Percentiles rank a stretch among this genome's conserved stretches.
phyloP scores from a whole-genome alignment of 2,888 invertebrate species.

The Ptychoptera albimana region DNA sequence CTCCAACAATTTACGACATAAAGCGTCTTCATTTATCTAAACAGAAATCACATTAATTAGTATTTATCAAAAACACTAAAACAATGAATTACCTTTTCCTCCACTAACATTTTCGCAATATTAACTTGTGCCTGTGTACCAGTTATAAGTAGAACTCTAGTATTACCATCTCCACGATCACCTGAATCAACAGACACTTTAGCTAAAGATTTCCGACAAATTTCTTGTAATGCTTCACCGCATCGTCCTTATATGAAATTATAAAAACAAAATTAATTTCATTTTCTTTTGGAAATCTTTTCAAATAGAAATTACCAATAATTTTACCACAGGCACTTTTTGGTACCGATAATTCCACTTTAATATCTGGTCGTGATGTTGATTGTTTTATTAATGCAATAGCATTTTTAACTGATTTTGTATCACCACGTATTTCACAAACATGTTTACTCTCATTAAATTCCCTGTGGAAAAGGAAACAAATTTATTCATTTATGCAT shows the following conservation, averaged over 20 bases:
- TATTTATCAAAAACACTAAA: too few species aligned
- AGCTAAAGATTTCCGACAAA: conserved; percentile 55
- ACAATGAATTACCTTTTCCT: conserved; percentile 48
- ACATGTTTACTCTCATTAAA: conserved; percentile 41
- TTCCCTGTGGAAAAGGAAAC: conserved; percentile 27
- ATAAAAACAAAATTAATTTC: neutral
- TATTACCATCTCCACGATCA: conserved; percentile 18
- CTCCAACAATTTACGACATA: conserved; percentile 31
- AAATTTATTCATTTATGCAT: conserved; percentile 19
- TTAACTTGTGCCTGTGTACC: conserved; percentile 64
- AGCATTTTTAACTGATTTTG: conserved; percentile 51
- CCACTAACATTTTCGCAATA: conserved; percentile 52
- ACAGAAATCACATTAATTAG: too few species aligned
- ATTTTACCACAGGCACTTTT: conserved; percentile 50
- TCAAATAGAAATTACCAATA: conserved; percentile 44
- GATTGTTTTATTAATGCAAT: conserved; percentile 52
- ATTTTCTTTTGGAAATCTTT: neutral
- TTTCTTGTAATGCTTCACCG: conserved; percentile 54
- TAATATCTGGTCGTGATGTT: conserved; percentile 47
- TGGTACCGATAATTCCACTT: conserved; percentile 51
- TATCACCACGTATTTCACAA: conserved; percentile 54
- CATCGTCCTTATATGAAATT: conserved; percentile 38
- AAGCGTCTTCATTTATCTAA: conserved; percentile 30
- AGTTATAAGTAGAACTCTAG: conserved; percentile 30
- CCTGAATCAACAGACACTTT: conserved; percentile 45